A percentile compares a stretch with the other conserved stretches of the same genome.
These are phyloP conservation scores for Aelia acuminata DNA, from an alignment of 2,888 invertebrate species.

Conservation along the genomic window DNA sequence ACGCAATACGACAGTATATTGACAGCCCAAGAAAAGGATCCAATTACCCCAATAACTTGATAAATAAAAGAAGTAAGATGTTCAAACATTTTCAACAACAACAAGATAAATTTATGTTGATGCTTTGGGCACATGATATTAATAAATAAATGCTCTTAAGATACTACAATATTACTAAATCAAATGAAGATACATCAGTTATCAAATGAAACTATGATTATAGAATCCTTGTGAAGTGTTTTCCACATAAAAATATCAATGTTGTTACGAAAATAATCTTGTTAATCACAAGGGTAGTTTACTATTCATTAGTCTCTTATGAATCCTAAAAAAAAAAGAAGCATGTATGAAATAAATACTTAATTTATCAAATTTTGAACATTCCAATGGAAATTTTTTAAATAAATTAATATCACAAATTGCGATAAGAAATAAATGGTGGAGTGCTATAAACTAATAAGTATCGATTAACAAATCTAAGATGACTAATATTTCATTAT, in stretches of 20 bases:
- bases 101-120: neutral
- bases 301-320: neutral
- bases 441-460: too few species aligned
- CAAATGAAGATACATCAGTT: neutral
- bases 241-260: neutral
- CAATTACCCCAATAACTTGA: too few species aligned
- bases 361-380: neutral
- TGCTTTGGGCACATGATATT: neutral
- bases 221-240: neutral
- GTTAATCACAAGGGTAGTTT: neutral
- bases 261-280: neutral
- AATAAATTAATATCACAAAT: too few species aligned
- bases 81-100: neutral
- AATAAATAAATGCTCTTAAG: neutral
- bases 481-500: too few species aligned
- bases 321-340: neutral
- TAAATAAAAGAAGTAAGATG: neutral
- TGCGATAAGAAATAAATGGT: too few species aligned
- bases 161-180: neutral
- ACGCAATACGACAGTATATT: too few species aligned
- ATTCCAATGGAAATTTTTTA: neutral
- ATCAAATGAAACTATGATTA: neutral
- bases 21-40: too few species aligned
- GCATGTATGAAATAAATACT: neutral
- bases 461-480: too few species aligned